Evolutionary conservation across 2,797 vertebrate genomes (phyloP), one percentile per base, ranked within the genome.

Genomic region (Enteromius mattozi): DNA sequence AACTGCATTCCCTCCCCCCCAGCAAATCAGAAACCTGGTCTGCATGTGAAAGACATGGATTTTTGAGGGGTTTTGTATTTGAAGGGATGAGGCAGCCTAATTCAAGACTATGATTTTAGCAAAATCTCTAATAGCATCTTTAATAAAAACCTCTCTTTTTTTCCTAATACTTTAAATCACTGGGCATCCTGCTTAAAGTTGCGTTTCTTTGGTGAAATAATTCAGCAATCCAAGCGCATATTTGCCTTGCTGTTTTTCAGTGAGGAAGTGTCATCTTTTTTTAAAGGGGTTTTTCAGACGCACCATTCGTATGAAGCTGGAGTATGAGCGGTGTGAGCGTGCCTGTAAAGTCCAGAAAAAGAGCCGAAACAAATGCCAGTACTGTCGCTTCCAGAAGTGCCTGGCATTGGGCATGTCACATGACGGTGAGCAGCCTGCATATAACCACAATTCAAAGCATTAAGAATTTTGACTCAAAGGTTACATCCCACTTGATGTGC

Each of bases 311-410:
- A 99, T 99, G 98, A 99, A 99, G 92, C 94, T 99, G 89, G 96
- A 99, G 77, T 99, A 99, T 0, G 98, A 99, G 71, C 96, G 95
- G 83, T 99, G 98, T 8, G 97, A 98, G 86, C 96, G 97, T 66
- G 96, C 94, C 91, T 99, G 98, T 93, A 98, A 97, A 92, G 98
- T 99, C 87, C 98, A 97, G 93, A 99, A 99, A 92, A 99, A 99
- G 94, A 99, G 97, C 93, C 94, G 98, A 54, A 99, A 99, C 91
- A 99, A 99, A 94, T 99, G 98, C 94, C 98, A 99, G 95, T 98
- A 97, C 93, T 99, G 98, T 93, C 97, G 98, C 89, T 99, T 99
- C 93, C 97, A 99, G 95, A 99, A 99, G 93, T 99, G 98, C 94
- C 96, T 99, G 92, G 96, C 96, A 0, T 94, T 99, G 91, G 98